phyloP scores from a whole-genome alignment of 2,888 invertebrate species.

The Poecilobothrus nobilitatus region DNA sequence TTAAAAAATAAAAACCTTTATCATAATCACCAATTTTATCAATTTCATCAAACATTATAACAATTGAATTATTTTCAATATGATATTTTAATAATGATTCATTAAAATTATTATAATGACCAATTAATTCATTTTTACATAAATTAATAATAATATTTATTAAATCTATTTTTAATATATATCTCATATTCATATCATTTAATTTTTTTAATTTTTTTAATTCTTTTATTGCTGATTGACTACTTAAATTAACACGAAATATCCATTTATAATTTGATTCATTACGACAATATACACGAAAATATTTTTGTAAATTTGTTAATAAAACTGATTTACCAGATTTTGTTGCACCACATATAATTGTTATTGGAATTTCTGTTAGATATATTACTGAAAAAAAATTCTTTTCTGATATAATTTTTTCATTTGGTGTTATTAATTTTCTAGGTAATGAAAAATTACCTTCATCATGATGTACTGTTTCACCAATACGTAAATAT shows the following conservation, averaged over 20 bases:
- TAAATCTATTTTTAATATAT: not conserved
- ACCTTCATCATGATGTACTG: not conserved
- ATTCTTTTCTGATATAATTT: not conserved
- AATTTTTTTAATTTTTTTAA: slow-evolving; percentile 4
- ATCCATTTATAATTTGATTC: not conserved
- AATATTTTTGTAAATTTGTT: slow-evolving; percentile 4
- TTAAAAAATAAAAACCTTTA: not conserved
- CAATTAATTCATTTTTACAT: not conserved
- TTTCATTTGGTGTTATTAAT: not conserved
- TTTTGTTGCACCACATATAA: not conserved
- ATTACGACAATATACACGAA: not conserved
- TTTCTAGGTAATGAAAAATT: not conserved
- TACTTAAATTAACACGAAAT: slow-evolving; percentile 1
- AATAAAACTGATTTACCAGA: not conserved
- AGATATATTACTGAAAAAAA: not conserved
- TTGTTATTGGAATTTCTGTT: not conserved
- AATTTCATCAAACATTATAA: not conserved
- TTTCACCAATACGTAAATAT: not conserved
- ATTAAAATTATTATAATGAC: not conserved
- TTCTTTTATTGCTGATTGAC: not conserved
- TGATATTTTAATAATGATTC: not conserved
- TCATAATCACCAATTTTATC: not conserved
- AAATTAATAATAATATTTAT: not conserved
- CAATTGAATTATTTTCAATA: not conserved
- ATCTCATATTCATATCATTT: not conserved